A percentile compares a stretch with the other conserved stretches of the same genome.
Conservation (phyloP, 2,113 vertebrate species). For the Clarias batrachus region DNA sequence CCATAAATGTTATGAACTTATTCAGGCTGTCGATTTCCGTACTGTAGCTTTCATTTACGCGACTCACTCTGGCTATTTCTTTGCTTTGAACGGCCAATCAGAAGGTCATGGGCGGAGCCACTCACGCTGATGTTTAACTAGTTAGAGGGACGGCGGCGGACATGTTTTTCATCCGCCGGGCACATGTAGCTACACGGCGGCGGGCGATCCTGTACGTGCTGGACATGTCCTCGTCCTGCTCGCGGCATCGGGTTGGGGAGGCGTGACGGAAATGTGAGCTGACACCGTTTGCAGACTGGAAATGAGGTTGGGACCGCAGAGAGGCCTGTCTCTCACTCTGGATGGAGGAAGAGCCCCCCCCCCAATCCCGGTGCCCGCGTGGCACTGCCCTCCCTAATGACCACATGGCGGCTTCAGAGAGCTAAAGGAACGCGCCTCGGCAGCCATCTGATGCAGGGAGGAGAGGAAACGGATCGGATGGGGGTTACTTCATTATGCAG, state of each 20-base stretch:
- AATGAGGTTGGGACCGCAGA: constrained; percentile 49
- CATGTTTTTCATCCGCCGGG: constrained; percentile 57
- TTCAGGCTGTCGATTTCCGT: no score
- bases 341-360: constrained; percentile 52
- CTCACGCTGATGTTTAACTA: constrained; percentile 55
- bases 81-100: background rate
- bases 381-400: constrained; percentile 69
- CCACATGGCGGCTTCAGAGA: constrained; percentile 66
- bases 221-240: constrained; percentile 32
- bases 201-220: background rate
- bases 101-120: background rate
- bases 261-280: constrained; percentile 54
- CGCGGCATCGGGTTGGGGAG: constrained; percentile 27
- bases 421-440: constrained; percentile 44
- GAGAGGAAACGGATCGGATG: constrained; percentile 79
- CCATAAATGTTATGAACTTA: background rate
- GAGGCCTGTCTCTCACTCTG: constrained; percentile 22
- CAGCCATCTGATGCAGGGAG: constrained; percentile 50
- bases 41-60: no score
- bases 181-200: background rate
- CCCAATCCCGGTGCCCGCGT: constrained; percentile 57
- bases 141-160: constrained; percentile 59
- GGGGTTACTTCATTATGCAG: constrained; percentile 96
- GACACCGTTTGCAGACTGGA: constrained; percentile 56
- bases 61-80: no score